phyloP scores from a whole-genome alignment of 2,888 invertebrate species.

The Aleiodes testaceus region DNA sequence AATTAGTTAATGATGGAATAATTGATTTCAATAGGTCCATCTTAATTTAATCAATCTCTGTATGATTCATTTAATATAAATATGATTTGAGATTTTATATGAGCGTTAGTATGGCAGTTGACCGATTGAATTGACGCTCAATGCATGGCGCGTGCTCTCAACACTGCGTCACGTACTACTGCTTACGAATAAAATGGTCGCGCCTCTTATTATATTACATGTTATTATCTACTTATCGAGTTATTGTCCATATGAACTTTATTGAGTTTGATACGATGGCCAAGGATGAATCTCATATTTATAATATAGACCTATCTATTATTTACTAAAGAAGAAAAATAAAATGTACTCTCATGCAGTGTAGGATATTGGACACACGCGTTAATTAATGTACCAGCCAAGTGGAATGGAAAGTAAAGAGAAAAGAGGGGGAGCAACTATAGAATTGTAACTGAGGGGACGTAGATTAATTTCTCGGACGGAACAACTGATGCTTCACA shows the following conservation, averaged over 20 bases:
- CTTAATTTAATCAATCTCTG: slow-evolving; percentile 21
- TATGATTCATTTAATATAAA: slow-evolving; percentile 10
- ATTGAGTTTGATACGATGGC: slow-evolving; percentile 62
- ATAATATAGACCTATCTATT: not conserved
- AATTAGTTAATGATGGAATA: slow-evolving; percentile 3
- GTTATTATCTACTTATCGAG: slow-evolving; percentile 70
- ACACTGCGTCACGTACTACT: slow-evolving; percentile 33
- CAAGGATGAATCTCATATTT: slow-evolving; percentile 12
- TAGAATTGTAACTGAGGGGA: slow-evolving; percentile 37
- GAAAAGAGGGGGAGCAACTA: slow-evolving; percentile 24
- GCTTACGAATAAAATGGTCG: slow-evolving; percentile 44
- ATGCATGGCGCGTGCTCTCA: slow-evolving; percentile 50
- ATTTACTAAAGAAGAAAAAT: not conserved
- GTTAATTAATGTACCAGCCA: slow-evolving; percentile 54
- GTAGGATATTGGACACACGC: slow-evolving; percentile 6
- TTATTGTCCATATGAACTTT: slow-evolving; percentile 66
- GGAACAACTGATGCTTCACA: slow-evolving; percentile 37
- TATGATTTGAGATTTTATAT: slow-evolving; percentile 5
- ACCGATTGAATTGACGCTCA: slow-evolving; percentile 60
- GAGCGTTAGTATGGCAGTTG: slow-evolving; percentile 24
- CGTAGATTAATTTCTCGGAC: slow-evolving; percentile 55
- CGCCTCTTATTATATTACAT: slow-evolving; percentile 66
- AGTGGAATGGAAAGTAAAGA: slow-evolving; percentile 43
- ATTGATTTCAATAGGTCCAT: slow-evolving; percentile 11
- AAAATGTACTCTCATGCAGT: not conserved